A percentile compares a stretch with the other conserved stretches of the same genome.
Conservation (phyloP, 2,113 vertebrate species). For the Mugil cephalus region DNA sequence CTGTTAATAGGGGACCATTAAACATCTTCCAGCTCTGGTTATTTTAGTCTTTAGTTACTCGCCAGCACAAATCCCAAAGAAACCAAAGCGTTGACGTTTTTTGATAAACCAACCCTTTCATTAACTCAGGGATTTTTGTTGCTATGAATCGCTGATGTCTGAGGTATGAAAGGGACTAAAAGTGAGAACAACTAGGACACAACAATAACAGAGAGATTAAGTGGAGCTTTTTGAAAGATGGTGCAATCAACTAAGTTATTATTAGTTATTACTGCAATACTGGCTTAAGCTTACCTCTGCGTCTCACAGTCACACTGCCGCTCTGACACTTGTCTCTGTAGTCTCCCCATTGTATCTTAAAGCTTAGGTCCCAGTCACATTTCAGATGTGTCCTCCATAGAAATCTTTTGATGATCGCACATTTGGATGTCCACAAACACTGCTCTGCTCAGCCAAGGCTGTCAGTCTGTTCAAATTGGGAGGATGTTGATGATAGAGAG, state of each 20-base stretch:
- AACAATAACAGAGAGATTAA: background rate
- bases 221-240: background rate
- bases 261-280: background rate
- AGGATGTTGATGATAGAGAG: conserved; percentile 22
- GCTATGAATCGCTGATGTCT: too few relatives aligned
- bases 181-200: background rate
- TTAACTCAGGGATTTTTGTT: too few relatives aligned
- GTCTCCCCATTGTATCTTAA: background rate
- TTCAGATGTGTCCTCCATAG: conserved; percentile 17
- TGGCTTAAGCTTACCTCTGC: background rate
- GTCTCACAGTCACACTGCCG: background rate
- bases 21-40: too few relatives aligned
- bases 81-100: too few relatives aligned
- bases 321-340: conserved; percentile 10
- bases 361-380: conserved; percentile 15
- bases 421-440: conserved; percentile 13
- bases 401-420: conserved; percentile 17
- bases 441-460: conserved; percentile 11
- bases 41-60: too few relatives aligned
- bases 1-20: too few relatives aligned
- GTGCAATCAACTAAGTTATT: background rate
- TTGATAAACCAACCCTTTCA: too few relatives aligned
- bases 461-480: conserved; percentile 11
- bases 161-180: background rate
- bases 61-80: too few relatives aligned